Base-by-base conservation (phyloP, 1,140 invertebrate species). In the Drosophila mojavensis region DNA sequence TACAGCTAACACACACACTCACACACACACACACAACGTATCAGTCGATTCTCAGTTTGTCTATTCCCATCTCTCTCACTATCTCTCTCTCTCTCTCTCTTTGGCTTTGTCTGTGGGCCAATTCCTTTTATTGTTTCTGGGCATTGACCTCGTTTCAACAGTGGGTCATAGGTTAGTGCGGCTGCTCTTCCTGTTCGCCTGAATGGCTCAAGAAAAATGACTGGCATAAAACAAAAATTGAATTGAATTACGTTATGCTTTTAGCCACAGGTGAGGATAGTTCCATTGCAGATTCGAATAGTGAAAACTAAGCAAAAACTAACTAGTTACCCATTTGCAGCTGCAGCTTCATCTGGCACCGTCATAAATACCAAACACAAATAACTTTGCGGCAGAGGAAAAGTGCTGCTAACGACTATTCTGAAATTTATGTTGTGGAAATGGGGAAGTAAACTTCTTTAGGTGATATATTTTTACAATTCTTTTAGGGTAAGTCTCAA, bases 181-280 rank as follows among this genome's bases (percentile, higher is more conserved):
- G 30, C 41, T 39, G 47, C 20, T 36, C 39, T 13, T 55, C 50
- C 48, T 61, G 51, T 51, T 17, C 45, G 33, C 54, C 39, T 36
- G 55, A 67, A 58, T 62, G 64, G 9, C 41, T 33, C 10, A 26
- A 60, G 73, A 71, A 55, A 64, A 55, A 71, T 75, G 26, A 54
- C 67, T 58, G 54, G 67, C 53, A 55, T 26, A 71, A 69, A 64
- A 66, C 70, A 26, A n/a, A 76, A 74, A 74, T 61, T 71, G 79
- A 88, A 76, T 82, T 77, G 79, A 88, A 70, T 82, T 68, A 86
- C 73, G 68, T 51, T 45, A 41, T 43, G 73, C 76, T 78, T 78
- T 78, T 78, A 78, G 48, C 73, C 62, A 66, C 66, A 78, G 76
- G 72, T 71, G 30, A 33, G 30, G 13, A 50, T 56, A 48, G 15